phyloP scores from a whole-genome alignment of 1,140 invertebrate species.

The Platorchestia sp. region DNA sequence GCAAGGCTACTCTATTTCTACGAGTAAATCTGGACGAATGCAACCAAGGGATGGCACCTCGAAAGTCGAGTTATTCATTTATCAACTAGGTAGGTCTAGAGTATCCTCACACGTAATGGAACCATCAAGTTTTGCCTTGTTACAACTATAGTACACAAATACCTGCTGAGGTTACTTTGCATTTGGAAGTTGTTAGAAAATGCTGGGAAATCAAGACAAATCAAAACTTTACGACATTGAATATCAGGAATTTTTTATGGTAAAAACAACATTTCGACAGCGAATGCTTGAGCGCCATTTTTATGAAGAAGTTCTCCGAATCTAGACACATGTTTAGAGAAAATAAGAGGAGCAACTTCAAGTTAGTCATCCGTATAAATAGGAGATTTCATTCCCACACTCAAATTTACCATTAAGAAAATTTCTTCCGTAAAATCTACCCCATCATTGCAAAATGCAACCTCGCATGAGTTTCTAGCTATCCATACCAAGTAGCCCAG shows the following conservation, averaged over 20 bases:
- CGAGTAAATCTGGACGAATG: slow-evolving; percentile 22
- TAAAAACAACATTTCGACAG: neutral
- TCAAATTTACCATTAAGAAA: too few relatives aligned
- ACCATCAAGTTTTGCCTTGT: neutral
- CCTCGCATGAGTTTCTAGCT: neutral
- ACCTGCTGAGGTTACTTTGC: neutral
- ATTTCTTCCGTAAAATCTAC: too few relatives aligned
- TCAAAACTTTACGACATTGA: too few relatives aligned
- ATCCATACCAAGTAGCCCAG: neutral
- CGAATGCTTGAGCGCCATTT: too few relatives aligned
- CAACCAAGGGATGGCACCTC: slow-evolving; percentile 41
- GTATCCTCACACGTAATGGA: neutral
- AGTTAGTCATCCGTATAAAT: neutral
- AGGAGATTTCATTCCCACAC: neutral
- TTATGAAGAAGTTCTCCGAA: too few relatives aligned
- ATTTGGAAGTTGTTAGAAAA: neutral
- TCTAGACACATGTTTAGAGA: neutral
- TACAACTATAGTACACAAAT: neutral
- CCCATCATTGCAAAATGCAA: neutral
- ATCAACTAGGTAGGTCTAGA: neutral
- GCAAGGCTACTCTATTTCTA: slow-evolving; percentile 10
- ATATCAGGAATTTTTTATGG: neutral
- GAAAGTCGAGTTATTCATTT: neutral
- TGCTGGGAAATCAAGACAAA: too few relatives aligned
- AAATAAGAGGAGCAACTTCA: neutral